Conservation (phyloP, 2,888 invertebrate species). For the Clusia tigrina region DNA sequence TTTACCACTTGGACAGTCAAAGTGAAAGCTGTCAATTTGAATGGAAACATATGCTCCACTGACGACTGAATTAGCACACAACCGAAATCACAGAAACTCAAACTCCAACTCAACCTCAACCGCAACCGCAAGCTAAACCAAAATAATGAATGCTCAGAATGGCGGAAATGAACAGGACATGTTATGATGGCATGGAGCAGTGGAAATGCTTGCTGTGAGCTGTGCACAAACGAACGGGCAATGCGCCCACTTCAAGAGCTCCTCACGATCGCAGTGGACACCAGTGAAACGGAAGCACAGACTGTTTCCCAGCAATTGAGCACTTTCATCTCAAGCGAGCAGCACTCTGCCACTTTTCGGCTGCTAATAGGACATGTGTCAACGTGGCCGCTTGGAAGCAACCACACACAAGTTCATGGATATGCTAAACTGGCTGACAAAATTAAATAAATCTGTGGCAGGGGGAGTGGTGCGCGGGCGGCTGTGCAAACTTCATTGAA, state of each 20-base stretch:
- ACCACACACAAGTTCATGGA: no score
- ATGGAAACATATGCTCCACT: slow-evolving; percentile 2
- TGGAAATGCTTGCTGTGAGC: not conserved
- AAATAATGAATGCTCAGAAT: slow-evolving; percentile 31
- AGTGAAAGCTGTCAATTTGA: slow-evolving; percentile 26
- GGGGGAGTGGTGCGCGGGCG: no score
- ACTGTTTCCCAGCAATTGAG: slow-evolving; percentile 45
- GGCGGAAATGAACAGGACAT: slow-evolving; percentile 38
- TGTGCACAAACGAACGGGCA: slow-evolving; percentile 9
- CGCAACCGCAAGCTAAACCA: no score
- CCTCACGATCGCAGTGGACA: slow-evolving; percentile 31
- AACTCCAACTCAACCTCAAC: no score
- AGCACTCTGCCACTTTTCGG: not conserved
- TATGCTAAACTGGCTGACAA: slow-evolving; percentile 3
- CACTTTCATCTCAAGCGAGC: slow-evolving; percentile 34
- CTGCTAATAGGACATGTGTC: slow-evolving; percentile 6
- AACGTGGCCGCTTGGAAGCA: not conserved
- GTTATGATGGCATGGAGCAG: slow-evolving; percentile 27
- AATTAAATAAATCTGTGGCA: slow-evolving; percentile 17
- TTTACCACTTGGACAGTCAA: slow-evolving; percentile 28
- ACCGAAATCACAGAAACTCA: slow-evolving; percentile 3
- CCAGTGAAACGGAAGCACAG: slow-evolving; percentile 47
- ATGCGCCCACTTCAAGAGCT: not conserved
- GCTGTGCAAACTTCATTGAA: no score
- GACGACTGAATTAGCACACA: slow-evolving; percentile 14